Base-by-base conservation (phyloP, 64 coral and sea anemone genomes). In the Stichodactyla helianthus region DNA sequence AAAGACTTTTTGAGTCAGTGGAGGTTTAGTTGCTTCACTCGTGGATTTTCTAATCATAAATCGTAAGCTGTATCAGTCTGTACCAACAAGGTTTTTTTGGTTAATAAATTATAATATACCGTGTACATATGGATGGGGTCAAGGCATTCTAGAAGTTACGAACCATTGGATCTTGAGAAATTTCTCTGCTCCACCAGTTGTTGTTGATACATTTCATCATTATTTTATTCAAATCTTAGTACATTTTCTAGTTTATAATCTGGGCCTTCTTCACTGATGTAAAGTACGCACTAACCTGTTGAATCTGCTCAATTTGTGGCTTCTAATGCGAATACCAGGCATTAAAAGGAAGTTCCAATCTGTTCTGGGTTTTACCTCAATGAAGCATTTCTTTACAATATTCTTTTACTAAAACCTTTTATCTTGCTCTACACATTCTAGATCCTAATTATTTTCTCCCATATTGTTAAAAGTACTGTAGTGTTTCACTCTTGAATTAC, bases 261-360 rank as follows among this genome's bases (percentile, higher is more conserved):
- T 65, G 19, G 62, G 62, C 18, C 5, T n/a, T 20, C 62, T n/a
- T 65, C 62, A 74, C 68, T 31, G 68, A 35, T 31, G 25, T 23
- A 74, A 74, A 74, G 12, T 31, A 74, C 68, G 27, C 10, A 5
- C 20, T 74, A 74, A 74, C 68, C 68, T 74, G 68, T 74, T 74
- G 68, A 74, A 28, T 74, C 25, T 74, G 23, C 4, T 31, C 25
- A 74, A 26, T 74, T 74, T 74, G 68, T 74, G 68, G 68, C 68
- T 35, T 74, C 22, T 74, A 74, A 74, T 74, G 68, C 25, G 68
- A 74, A 74, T 74, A 74, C 22, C 25, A 35, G 25, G n/a, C 25
- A 26, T 74, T 68, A 68, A 60, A 60, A 68, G 63, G 63, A 68
- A 68, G 63, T 68, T 68, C 4, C 68, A 74, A 74, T 74, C 68